Base-by-base conservation (phyloP, 1,140 invertebrate genomes). In the Helicoverpa zea region DNA sequence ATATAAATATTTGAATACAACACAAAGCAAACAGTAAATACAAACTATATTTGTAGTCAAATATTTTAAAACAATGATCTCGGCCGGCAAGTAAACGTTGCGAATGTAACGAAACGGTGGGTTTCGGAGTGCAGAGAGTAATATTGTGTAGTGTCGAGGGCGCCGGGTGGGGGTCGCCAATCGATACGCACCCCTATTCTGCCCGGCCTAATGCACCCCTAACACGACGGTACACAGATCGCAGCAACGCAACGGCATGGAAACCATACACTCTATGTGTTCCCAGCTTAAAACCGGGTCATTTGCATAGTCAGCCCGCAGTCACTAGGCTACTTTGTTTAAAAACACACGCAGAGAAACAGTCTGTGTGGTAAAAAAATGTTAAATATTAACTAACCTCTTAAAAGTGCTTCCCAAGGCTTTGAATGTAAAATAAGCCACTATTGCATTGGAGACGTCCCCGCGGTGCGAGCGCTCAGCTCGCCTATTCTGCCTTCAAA, bases 121-220 rank as follows among this genome's bases (percentile, higher is more conserved):
- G 83, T 86, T 87, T 82, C 75, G 77, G 76, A 86, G 86, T 86
- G 84, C 83, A 83, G 82, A 85, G 89, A 89, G 87, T 88, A 89
- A 91, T 89, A 87, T 87, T 86, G 86, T 88, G 81, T 81, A 88
- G 90, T 88, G 84, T 73, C 81, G 81, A 83, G 86, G 88, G 85
- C 77, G 87, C 18, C 76, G 74, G 85, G 77, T 78, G 76, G 81
- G 87, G 86, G 85, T 82, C 63, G 80, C 79, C 87, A 94, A 94
- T 94, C 92, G 91, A 94, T 94, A 94, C 86, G 86, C 91, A 91
- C 91, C 92, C 92, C 89, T 87, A 75, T 84, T 49, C 75, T 81
- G 81, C 83, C 59, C 87, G 88, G 87, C 89, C 90, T 90, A 92
- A 91, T 92, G 90, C 91, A 92, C 92, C 92, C 92, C 87, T 86